phyloP scores from a whole-genome alignment of 35 echinoderm and acorn worm species.

The Ptychodera flava region DNA sequence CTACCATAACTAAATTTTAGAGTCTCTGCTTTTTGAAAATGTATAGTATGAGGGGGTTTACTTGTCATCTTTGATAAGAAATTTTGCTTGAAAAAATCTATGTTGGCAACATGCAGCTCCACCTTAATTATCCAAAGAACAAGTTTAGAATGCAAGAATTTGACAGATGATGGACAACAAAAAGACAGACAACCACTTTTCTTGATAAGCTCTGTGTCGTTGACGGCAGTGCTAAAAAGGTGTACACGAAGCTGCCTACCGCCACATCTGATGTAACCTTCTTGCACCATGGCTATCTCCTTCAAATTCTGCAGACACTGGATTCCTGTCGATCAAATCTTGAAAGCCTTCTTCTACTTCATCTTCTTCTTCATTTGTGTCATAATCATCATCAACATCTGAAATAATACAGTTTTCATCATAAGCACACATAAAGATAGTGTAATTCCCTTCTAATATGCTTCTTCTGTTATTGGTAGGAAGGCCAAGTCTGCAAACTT shows the following conservation, averaged over 20 bases:
- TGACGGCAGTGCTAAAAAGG: no score
- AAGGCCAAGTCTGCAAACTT: background rate
- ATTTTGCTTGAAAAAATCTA: no score
- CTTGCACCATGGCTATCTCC: constrained; percentile 80
- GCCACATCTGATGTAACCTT: constrained; percentile 66
- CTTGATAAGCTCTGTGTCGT: no score
- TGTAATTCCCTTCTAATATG: background rate
- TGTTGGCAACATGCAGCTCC: no score
- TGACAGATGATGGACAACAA: no score
- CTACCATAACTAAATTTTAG: no score
- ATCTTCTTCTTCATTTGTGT: constrained; percentile 76
- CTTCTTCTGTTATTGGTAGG: background rate
- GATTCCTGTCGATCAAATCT: constrained; percentile 72
- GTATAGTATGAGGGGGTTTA: no score
- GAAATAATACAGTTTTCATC: background rate
- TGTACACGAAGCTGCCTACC: constrained; percentile 28
- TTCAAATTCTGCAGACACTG: constrained; percentile 44
- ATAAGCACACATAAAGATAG: background rate
- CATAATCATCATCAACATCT: constrained; percentile 84
- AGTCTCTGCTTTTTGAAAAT: no score
- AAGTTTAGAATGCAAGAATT: no score
- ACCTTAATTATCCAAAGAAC: no score
- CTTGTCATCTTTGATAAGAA: no score
- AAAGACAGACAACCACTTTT: no score
- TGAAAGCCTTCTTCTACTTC: constrained; percentile 88